These are phyloP conservation scores for Endotricha flammealis DNA, from an alignment of 2,888 invertebrate species.

Conservation along the genomic window DNA sequence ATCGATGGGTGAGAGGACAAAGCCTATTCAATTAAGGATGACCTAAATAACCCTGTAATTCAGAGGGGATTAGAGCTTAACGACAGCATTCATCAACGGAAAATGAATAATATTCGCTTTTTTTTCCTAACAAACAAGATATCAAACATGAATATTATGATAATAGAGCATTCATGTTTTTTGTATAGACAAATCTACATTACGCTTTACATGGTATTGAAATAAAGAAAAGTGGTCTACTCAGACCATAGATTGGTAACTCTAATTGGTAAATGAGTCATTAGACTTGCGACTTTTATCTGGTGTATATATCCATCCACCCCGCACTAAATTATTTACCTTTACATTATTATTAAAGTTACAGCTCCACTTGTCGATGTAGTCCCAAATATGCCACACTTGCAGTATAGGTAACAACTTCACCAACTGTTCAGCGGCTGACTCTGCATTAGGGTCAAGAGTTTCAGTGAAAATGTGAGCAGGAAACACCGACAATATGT, in stretches of 20 bases:
- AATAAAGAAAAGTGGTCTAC: too few species aligned
- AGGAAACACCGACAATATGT: conserved; percentile 64
- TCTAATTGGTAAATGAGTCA: too few species aligned
- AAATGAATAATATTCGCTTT: too few species aligned
- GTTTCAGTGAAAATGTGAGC: conserved; percentile 57
- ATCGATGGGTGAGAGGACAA: conserved; percentile 8
- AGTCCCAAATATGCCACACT: conserved; percentile 67
- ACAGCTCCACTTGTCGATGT: conserved; percentile 48
- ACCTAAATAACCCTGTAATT: conserved; percentile 7
- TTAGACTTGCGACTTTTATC: too few species aligned
- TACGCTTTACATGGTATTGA: too few species aligned
- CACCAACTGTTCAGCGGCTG: conserved; percentile 46
- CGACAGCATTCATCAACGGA: not conserved
- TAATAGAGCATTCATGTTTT: too few species aligned
- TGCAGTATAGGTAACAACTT: conserved; percentile 54
- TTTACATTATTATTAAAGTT: conserved; percentile 49
- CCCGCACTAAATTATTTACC: conserved; percentile 33
- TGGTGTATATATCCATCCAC: too few species aligned
- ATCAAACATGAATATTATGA: too few species aligned
- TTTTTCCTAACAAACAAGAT: too few species aligned
- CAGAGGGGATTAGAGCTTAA: conserved; percentile 3
- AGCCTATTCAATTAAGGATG: conserved; percentile 8
- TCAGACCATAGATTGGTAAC: too few species aligned
- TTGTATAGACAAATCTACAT: too few species aligned
- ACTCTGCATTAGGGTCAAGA: conserved; percentile 44